A percentile compares a stretch with the other conserved stretches of the same genome.
Evolutionary conservation across 2,113 vertebrate genomes (phyloP).

Genomic region (Chaetops frenatus): DNA sequence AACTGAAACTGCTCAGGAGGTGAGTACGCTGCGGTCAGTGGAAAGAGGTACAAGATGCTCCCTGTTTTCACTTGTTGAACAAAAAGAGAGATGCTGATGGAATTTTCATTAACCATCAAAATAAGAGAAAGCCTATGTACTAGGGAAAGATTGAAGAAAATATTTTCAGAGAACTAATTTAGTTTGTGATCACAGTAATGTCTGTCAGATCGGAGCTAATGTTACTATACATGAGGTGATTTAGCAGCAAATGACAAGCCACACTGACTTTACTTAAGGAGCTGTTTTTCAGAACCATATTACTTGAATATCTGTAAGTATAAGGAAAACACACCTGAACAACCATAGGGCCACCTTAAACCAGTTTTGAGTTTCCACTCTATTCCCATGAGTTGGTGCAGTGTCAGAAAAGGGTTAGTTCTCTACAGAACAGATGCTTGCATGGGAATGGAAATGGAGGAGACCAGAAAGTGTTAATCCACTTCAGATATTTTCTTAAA

Average conservation of each 20-base stretch:
- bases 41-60: neutral
- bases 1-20: neutral
- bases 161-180: neutral
- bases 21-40: rapidly evolving
- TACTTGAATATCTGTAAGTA: neutral
- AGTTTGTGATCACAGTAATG: neutral
- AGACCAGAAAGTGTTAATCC: neutral
- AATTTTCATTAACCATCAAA: neutral
- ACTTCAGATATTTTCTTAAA: neutral
- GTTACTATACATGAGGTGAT: neutral
- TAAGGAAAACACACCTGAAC: neutral
- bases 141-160: neutral
- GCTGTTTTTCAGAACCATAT: neutral
- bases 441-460: neutral
- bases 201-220: neutral
- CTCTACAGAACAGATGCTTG: neutral
- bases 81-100: neutral
- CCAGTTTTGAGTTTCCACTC: neutral
- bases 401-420: neutral
- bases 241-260: neutral
- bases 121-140: neutral
- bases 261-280: neutral
- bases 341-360: neutral
- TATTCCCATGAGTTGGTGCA: neutral
- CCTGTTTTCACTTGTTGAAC: neutral